phyloP scores from a whole-genome alignment of 2,888 invertebrate species.

The Aphelenchoides bicaudatus region DNA sequence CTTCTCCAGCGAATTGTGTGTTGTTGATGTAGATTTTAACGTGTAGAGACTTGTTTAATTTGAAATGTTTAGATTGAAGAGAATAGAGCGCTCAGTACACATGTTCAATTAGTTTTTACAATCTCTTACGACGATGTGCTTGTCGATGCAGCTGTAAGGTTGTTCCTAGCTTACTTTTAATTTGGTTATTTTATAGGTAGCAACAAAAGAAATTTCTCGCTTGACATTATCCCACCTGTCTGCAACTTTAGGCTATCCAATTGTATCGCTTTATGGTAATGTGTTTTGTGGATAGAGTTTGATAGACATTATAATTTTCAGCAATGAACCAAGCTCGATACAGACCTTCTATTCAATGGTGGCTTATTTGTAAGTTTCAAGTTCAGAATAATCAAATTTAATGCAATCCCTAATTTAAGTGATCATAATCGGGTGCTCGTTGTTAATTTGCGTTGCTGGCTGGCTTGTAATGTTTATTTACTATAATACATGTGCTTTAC shows the following conservation, averaged over 20 bases:
- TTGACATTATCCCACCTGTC: conserved; percentile 28
- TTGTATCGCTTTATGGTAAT: conserved; percentile 18
- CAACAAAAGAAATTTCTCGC: conserved; percentile 19
- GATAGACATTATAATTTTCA: background rate
- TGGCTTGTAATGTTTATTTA: conserved; percentile 21
- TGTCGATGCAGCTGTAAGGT: background rate
- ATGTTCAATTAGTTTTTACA: conserved; percentile 2
- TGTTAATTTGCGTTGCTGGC: conserved; percentile 21
- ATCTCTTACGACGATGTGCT: background rate
- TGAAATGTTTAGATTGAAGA: background rate
- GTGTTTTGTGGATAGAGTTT: background rate
- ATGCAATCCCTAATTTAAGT: conserved; percentile 20
- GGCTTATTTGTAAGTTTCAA: conserved; percentile 12
- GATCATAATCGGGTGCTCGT: conserved; percentile 20
- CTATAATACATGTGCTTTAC: conserved; percentile 27
- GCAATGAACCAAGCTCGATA: conserved; percentile 1
- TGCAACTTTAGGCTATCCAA: conserved; percentile 24
- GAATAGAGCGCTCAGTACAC: background rate
- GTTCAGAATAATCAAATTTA: conserved; percentile 3
- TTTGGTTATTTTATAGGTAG: background rate
- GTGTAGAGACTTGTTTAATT: background rate
- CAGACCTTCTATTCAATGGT: conserved; percentile 13
- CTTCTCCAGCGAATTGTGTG: conserved; percentile 9
- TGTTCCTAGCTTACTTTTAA: conserved; percentile 8
- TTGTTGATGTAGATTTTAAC: background rate